These are phyloP conservation scores for Hipparchia semele DNA, from an alignment of 2,888 invertebrate species.

Conservation along the genomic window DNA sequence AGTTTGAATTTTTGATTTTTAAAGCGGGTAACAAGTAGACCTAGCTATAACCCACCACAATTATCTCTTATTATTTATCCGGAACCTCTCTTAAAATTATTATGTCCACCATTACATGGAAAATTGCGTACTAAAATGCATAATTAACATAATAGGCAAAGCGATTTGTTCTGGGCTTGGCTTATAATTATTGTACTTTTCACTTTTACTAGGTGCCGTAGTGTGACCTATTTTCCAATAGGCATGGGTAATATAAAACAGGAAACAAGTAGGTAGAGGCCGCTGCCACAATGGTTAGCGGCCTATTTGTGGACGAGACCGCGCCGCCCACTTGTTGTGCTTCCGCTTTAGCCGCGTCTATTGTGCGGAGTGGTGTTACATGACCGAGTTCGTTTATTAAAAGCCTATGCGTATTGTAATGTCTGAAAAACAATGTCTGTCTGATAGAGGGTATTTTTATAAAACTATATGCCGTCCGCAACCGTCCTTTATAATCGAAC, in stretches of 20 bases:
- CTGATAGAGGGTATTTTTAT: not conserved
- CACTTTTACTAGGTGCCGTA: not conserved
- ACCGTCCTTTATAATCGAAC: no score
- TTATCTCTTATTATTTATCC: no score
- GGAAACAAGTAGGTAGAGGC: slow-evolving; percentile 53
- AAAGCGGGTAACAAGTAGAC: no score
- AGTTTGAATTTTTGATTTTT: no score
- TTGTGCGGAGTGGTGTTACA: slow-evolving; percentile 60
- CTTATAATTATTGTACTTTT: not conserved
- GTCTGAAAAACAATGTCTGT: not conserved
- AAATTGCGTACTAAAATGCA: not conserved
- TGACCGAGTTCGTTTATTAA: slow-evolving; percentile 64
- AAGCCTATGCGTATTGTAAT: slow-evolving; percentile 36
- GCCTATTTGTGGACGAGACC: slow-evolving; percentile 72
- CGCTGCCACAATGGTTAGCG: slow-evolving; percentile 59
- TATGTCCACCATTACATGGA: no score
- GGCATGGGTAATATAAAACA: slow-evolving; percentile 56
- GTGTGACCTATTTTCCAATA: slow-evolving; percentile 34
- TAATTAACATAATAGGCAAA: not conserved
- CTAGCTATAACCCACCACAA: no score
- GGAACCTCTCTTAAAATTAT: no score
- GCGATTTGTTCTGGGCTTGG: not conserved
- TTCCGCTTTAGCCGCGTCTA: slow-evolving; percentile 58
- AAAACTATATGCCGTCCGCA: not conserved
- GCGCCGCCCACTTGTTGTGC: slow-evolving; percentile 74